phyloP scores from a whole-genome alignment of 2,888 invertebrate genomes.

The Andrena haemorrhoa region DNA sequence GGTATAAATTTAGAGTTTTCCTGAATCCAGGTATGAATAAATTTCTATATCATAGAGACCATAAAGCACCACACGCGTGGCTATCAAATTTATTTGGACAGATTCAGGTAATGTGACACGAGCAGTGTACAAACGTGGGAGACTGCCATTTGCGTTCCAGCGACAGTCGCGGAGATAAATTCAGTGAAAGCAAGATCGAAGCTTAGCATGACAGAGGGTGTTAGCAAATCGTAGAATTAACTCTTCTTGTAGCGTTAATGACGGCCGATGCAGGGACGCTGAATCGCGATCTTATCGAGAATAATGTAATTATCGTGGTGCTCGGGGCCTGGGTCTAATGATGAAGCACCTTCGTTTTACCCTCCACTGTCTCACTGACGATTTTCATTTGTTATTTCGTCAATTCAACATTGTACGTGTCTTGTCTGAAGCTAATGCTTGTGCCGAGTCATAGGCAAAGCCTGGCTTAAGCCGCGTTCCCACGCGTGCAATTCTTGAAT shows the following conservation, averaged over 20 bases:
- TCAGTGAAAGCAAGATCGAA: constrained; percentile 61
- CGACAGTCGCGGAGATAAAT: constrained; percentile 18
- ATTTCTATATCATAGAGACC: neutral
- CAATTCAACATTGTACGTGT: constrained; percentile 3
- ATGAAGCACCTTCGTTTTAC: constrained; percentile 50
- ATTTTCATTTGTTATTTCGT: constrained; percentile 46
- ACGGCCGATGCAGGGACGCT: constrained; percentile 54
- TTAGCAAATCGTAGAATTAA: constrained; percentile 71
- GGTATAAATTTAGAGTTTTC: constrained; percentile 19
- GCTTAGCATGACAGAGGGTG: constrained; percentile 56
- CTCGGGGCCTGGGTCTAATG: constrained; percentile 65
- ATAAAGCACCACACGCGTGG: neutral
- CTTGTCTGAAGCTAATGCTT: constrained; percentile 26
- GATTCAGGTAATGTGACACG: neutral
- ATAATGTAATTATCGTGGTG: constrained; percentile 73
- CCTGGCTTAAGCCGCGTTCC: neutral
- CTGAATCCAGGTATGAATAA: neutral
- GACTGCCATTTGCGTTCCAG: constrained; percentile 35
- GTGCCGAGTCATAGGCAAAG: neutral
- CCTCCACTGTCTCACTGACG: constrained; percentile 29
- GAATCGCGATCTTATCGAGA: constrained; percentile 70
- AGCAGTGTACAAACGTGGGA: constrained; percentile 33
- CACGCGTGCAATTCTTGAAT: neutral
- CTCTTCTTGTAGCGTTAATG: constrained; percentile 58
- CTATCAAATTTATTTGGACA: neutral